phyloP scores from a whole-genome alignment of 2,113 vertebrate genomes.

The Protomyctophum bolini region DNA sequence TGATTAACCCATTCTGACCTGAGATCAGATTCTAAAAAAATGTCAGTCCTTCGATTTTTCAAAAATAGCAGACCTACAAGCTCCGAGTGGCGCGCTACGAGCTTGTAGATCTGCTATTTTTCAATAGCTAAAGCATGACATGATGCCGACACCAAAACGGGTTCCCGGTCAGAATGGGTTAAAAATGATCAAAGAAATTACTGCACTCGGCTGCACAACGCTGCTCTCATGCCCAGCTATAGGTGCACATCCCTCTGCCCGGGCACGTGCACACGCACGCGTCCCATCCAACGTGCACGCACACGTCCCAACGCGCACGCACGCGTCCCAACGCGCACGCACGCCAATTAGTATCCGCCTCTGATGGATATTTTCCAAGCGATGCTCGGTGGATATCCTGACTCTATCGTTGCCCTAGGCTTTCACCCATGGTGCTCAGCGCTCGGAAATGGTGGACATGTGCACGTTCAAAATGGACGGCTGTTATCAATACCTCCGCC shows the following conservation, averaged over 20 bases:
- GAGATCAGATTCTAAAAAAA: no score
- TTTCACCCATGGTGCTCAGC: constrained; percentile 66
- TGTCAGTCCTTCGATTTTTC: no score
- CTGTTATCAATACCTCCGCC: constrained; percentile 57
- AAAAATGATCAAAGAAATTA: constrained; percentile 85
- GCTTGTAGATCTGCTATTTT: no score
- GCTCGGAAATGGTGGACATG: constrained; percentile 73
- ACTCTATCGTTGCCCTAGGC: constrained; percentile 72
- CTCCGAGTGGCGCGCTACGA: no score
- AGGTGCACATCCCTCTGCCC: constrained; percentile 65
- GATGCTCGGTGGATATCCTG: constrained; percentile 73
- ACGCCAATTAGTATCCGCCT: constrained; percentile 72
- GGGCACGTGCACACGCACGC: constrained; percentile 38
- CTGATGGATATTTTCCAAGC: constrained; percentile 74
- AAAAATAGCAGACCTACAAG: no score
- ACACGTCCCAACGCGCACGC: no score
- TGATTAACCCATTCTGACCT: no score
- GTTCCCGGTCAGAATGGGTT: no score
- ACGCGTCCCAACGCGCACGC: constrained; percentile 39
- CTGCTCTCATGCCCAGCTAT: constrained; percentile 70
- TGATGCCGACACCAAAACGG: no score
- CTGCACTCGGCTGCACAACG: constrained; percentile 75
- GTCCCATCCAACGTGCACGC: constrained; percentile 27
- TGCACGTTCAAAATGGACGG: constrained; percentile 65
- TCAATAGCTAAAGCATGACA: no score